Evolutionary conservation across 2,888 invertebrate species (phyloP).

Genomic region (Limnephilus auricula): DNA sequence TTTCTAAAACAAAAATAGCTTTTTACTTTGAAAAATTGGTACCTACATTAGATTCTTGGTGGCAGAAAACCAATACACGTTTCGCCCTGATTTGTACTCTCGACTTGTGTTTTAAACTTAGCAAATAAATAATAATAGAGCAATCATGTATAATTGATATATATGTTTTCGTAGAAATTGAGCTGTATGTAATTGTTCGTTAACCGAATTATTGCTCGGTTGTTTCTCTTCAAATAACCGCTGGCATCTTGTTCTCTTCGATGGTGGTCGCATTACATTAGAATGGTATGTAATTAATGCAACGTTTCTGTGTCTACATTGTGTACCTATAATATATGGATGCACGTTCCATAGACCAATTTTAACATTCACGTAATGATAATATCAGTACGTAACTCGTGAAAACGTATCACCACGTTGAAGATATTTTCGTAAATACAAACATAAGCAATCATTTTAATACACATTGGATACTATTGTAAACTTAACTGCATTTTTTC

Average conservation of each 20-base stretch:
- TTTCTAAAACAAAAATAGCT: neutral
- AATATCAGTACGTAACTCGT: neutral
- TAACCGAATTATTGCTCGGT: neutral
- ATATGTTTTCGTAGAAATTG: neutral
- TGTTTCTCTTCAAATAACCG: neutral
- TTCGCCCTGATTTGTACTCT: neutral
- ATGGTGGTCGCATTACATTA: slow-evolving; percentile 46
- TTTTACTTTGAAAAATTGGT: neutral
- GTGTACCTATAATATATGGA: neutral
- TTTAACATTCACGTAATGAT: neutral
- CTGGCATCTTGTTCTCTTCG: slow-evolving; percentile 10
- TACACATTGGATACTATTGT: neutral
- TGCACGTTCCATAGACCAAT: neutral
- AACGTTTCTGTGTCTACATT: neutral
- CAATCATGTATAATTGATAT: neutral
- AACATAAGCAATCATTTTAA: neutral
- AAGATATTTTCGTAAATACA: neutral
- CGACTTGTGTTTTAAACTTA: neutral
- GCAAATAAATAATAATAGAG: neutral
- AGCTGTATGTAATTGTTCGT: neutral
- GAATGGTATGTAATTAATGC: slow-evolving; percentile 24
- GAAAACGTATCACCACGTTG: neutral
- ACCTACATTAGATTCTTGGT: too few relatives aligned
- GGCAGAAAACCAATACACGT: neutral
- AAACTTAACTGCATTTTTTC: neutral